phyloP scores from a whole-genome alignment of 2,113 vertebrate species.

The Clinocottus analis region DNA sequence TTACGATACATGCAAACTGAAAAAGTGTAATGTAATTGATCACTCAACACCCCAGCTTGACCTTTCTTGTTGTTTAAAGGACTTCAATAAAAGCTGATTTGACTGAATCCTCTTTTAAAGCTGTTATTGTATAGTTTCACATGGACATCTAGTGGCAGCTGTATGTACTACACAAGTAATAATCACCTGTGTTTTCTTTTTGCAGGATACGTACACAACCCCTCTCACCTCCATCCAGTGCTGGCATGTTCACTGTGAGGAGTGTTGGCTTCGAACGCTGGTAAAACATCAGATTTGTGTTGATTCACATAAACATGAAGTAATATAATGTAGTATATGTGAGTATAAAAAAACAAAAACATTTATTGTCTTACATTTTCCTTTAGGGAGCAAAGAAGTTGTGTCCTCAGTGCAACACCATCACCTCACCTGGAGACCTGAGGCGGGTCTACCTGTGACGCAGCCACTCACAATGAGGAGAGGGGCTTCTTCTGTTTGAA shows the following conservation, averaged over 20 bases:
- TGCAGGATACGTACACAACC: conserved; percentile 84
- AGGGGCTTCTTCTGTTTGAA: conserved; percentile 38
- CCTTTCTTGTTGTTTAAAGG: neutral
- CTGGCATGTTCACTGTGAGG: conserved; percentile 89
- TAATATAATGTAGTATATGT: too few species aligned
- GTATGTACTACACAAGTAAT: conserved; percentile 35
- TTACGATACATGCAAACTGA: neutral
- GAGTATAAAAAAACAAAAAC: too few species aligned
- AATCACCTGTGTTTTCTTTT: conserved; percentile 12
- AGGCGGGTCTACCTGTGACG: conserved; percentile 86
- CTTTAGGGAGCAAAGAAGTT: conserved; percentile 86
- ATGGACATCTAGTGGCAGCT: conserved; percentile 73
- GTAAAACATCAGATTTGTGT: conserved; percentile 62
- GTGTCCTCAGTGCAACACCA: conserved; percentile 88
- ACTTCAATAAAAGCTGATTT: neutral
- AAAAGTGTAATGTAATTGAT: neutral
- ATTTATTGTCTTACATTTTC: too few species aligned
- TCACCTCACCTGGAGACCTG: conserved; percentile 87
- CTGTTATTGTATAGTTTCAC: conserved; percentile 9
- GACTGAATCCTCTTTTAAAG: neutral
- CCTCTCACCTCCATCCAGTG: conserved; percentile 88
- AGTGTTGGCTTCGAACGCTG: conserved; percentile 87
- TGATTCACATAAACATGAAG: neutral
- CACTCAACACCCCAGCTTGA: neutral
- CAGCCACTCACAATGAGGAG: neutral